A percentile compares a stretch with the other conserved stretches of the same genome.
Conservation (phyloP, 92 coral and sea anemone species). For the Ricordea florida region DNA sequence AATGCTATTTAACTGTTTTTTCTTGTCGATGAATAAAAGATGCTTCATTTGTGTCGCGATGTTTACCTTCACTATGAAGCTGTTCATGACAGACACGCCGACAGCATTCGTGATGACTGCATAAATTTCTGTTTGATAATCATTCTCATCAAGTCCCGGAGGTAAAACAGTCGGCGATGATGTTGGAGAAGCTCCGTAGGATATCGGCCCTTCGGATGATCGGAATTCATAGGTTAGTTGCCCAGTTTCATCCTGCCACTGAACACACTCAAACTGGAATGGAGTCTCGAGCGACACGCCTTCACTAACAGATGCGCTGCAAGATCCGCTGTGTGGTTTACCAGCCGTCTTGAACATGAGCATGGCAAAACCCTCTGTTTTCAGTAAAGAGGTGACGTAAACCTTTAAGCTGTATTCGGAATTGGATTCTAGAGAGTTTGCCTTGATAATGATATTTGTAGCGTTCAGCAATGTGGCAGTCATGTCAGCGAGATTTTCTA, state of each 20-base stretch:
- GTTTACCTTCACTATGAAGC: background rate
- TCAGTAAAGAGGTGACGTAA: background rate
- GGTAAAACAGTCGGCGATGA: conserved; percentile 14
- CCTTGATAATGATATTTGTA: conserved; percentile 1
- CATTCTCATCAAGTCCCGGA: background rate
- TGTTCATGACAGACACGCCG: background rate
- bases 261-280: conserved; percentile 3
- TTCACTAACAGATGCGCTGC: background rate
- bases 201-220: background rate
- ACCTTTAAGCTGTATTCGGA: background rate
- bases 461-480: background rate
- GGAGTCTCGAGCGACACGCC: conserved; percentile 26
- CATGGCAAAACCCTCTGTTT: background rate
- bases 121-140: background rate
- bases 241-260: conserved; percentile 1
- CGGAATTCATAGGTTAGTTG: conserved; percentile 16
- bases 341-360: conserved; percentile 25
- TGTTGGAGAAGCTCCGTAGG: conserved; percentile 11
- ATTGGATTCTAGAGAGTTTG: background rate
- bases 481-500: conserved; percentile 7
- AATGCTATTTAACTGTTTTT: too few relatives aligned
- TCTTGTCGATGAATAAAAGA: too few relatives aligned
- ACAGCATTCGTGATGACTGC: conserved; percentile 3
- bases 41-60: background rate
- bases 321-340: conserved; percentile 2